Evolutionary conservation across 2,113 vertebrate genomes (phyloP).

Genomic region (Pitta sordida): DNA sequence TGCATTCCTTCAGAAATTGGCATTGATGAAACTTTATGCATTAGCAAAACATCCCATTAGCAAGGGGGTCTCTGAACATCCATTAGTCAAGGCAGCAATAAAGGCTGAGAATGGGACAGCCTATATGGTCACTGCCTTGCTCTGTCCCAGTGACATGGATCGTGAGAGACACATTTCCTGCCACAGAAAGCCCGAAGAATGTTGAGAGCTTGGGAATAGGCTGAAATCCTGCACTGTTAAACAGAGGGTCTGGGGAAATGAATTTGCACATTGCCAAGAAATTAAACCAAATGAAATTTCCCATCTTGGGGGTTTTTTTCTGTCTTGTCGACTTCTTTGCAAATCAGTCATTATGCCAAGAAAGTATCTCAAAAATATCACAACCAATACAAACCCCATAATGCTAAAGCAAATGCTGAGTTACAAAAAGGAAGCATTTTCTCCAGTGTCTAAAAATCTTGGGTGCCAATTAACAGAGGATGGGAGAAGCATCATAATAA

Average conservation of each 20-base stretch:
- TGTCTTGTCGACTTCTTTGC: not conserved
- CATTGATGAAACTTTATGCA: constrained; percentile 36
- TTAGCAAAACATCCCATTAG: constrained; percentile 51
- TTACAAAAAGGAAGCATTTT: constrained; percentile 16
- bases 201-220: constrained; percentile 19
- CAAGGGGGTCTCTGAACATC: constrained; percentile 18
- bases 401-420: constrained; percentile 3
- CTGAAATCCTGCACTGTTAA: not conserved
- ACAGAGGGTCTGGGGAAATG: not conserved
- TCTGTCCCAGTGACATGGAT: not conserved
- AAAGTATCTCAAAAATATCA: constrained; percentile 41
- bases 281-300: constrained; percentile 20
- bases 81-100: constrained; percentile 7
- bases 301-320: not conserved
- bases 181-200: not conserved
- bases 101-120: constrained; percentile 4
- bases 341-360: constrained; percentile 25
- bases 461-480: not conserved
- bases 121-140: not conserved
- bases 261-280: constrained; percentile 8
- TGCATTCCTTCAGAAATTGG: constrained; percentile 28
- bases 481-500: not conserved
- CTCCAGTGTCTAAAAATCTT: not conserved
- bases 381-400: not conserved
- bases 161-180: constrained; percentile 7